Percentiles rank a stretch among this genome's conserved stretches.
These are phyloP conservation scores for Drosophila melanogaster DNA, from an alignment of 1,140 invertebrate species.

Conservation along the genomic window Release_6_plus_ISO1_MT NT_033777.3:10194501-10195000, in stretches of 20 bases:
- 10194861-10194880: slow-evolving; percentile 68
- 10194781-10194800: slow-evolving; percentile 30
- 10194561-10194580: not conserved
- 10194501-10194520: slow-evolving; percentile 27
- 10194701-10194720: slow-evolving; percentile 34
- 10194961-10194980: slow-evolving; percentile 85
- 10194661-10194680: slow-evolving; percentile 46
- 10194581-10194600: slow-evolving; percentile 53
- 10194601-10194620: slow-evolving; percentile 43
- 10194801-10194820: slow-evolving; percentile 21
- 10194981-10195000: slow-evolving; percentile 81
- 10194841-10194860: not conserved
- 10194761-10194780: slow-evolving; percentile 32
- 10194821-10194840: slow-evolving; percentile 26
- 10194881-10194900: slow-evolving; percentile 73
- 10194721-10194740: not conserved
- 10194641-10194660: slow-evolving; percentile 33
- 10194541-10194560: slow-evolving; percentile 58
- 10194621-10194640: slow-evolving; percentile 43
- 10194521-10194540: slow-evolving; percentile 43
- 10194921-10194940: slow-evolving; percentile 22
- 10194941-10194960: slow-evolving; percentile 33
- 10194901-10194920: slow-evolving; percentile 75
- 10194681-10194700: slow-evolving; percentile 12
- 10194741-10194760: slow-evolving; percentile 12